Conservation (phyloP, 2,797 vertebrate genomes). For the Strix occidentalis region DNA sequence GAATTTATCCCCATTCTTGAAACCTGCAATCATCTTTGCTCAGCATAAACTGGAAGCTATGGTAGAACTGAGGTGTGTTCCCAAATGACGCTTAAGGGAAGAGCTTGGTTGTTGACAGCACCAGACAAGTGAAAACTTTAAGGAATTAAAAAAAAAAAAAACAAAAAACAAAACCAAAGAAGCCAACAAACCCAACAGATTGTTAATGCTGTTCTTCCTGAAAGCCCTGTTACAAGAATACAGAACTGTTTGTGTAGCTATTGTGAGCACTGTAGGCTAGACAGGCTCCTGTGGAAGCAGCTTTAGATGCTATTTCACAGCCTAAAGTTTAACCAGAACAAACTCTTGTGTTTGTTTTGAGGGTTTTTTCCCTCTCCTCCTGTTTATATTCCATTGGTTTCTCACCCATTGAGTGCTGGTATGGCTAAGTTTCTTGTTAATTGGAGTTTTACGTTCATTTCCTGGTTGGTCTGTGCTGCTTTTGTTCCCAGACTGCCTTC, state of each 20-base stretch:
- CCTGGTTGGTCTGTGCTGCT: background rate
- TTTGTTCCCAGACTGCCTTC: background rate
- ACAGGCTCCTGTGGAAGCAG: background rate
- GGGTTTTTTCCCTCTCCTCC: too few relatives aligned
- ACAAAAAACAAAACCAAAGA: background rate
- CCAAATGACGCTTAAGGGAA: background rate
- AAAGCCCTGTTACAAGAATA: background rate
- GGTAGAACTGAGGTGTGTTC: background rate
- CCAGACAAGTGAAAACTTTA: background rate
- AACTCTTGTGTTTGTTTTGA: background rate
- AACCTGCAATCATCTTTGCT: background rate
- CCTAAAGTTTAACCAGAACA: background rate
- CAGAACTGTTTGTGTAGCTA: background rate
- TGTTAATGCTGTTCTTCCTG: background rate
- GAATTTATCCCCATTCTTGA: background rate
- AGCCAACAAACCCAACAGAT: background rate
- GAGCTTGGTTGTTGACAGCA: background rate
- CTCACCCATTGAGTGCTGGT: background rate
- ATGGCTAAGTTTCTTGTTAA: background rate
- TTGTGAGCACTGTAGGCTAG: background rate
- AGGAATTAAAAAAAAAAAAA: background rate
- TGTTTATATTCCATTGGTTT: background rate
- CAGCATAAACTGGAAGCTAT: background rate
- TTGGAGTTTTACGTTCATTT: background rate
- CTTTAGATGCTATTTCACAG: background rate